Base-by-base conservation (phyloP, 2,113 vertebrate genomes). In the Synchiropus splendidus region DNA sequence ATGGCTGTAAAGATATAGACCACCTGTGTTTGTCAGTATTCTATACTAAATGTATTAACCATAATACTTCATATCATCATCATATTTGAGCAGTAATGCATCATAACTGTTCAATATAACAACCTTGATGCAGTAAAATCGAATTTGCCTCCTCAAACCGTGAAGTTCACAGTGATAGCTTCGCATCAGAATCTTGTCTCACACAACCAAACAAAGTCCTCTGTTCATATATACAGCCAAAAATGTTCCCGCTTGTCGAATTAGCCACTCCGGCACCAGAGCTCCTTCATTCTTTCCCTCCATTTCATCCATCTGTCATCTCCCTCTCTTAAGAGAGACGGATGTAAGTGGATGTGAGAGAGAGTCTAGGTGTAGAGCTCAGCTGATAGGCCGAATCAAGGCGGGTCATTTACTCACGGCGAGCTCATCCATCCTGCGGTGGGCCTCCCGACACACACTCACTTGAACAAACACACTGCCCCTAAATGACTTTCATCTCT, bases 331-430 rank as follows among this genome's bases (percentile, higher is more conserved):
- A 27, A 27, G 21, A 70, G 64, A 80, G 74, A 82, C 54, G 74
- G 72, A 80, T 76, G 80, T 58, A 72, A 59, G 49, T 51, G 71
- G 61, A 57, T 61, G 58, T 69, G 36, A 17, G 16, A 36, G 54
- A 45, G 58, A 55, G 75, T 64, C 74, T 64, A 69, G 61, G 66
- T 51, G 61, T 68, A 77, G 71, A 58, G 58, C 72, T 69, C 53
- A 51, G 71, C 68, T 75, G 71, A 81, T 77, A 56, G 70, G 70
- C 54, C 61, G 61, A 61, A 75, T 77, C 73, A 61, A 62, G 71
- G 71, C 75, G 63, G 72, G 70, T 79, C 74, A 70, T 80, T 80
- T 75, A 70, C 73, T 74, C 70, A 53, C 38, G 12, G 16, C 39
- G 1, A 55, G 42, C 54, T 44, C 72, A 80, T 77, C 67, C 65